Conservation (phyloP, 2,797 vertebrate genomes). For the Gymnoscopelus braueri region DNA sequence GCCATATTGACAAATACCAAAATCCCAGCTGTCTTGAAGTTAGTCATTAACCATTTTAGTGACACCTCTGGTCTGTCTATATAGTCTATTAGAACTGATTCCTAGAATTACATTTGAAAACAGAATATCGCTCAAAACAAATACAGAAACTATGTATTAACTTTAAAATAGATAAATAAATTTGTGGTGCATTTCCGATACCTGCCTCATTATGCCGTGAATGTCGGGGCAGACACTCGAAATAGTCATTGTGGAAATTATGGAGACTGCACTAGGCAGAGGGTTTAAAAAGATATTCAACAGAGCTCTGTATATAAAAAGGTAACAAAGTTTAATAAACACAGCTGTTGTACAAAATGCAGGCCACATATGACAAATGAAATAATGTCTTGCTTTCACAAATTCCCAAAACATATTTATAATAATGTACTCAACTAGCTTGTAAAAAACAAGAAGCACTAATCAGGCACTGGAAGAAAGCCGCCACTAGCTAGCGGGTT, state of each 20-base stretch:
- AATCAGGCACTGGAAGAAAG: background rate
- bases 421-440: background rate
- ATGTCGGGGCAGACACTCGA: too few relatives aligned
- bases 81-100: background rate
- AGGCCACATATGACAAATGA: background rate
- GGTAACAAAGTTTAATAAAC: constrained; percentile 65
- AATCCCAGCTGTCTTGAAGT: too few relatives aligned
- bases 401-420: too few relatives aligned
- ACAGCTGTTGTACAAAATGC: constrained; percentile 8
- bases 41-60: too few relatives aligned
- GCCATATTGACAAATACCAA: too few relatives aligned
- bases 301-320: constrained; percentile 28
- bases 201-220: too few relatives aligned
- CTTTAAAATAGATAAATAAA: too few relatives aligned
- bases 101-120: background rate
- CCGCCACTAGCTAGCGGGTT: constrained; percentile 22
- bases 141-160: background rate
- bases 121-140: background rate
- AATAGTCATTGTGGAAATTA: too few relatives aligned
- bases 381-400: too few relatives aligned
- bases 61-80: too few relatives aligned
- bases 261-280: background rate
- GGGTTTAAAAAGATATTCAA: constrained; percentile 1
- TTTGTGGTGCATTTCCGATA: background rate
- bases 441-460: constrained; percentile 3